Percentiles rank a stretch among this genome's conserved stretches.
Evolutionary conservation across 2,113 vertebrate genomes (phyloP).

Genomic region (Aspiorhynchus laticeps): DNA sequence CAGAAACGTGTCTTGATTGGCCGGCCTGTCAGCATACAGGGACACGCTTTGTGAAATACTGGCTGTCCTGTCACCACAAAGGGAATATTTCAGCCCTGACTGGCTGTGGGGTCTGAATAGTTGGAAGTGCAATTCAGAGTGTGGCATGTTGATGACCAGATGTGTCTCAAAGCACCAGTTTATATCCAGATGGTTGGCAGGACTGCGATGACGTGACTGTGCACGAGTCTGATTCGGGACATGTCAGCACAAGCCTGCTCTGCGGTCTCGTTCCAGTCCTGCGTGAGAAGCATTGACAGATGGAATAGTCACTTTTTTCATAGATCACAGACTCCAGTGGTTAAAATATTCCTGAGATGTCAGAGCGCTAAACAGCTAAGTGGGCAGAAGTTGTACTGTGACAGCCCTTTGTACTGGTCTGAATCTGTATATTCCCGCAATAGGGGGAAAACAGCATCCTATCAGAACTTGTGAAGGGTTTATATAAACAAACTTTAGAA

Average conservation of each 20-base stretch:
- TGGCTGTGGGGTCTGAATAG: conserved; percentile 43
- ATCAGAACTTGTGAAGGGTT: background rate
- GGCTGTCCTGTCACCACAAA: background rate
- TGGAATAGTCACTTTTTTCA: conserved; percentile 39
- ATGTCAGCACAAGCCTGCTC: conserved; percentile 66
- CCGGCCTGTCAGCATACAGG: background rate
- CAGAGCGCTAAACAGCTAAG: background rate
- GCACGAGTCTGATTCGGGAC: conserved; percentile 63
- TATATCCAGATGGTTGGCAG: conserved; percentile 66
- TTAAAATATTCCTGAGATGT: background rate
- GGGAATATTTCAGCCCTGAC: conserved; percentile 42
- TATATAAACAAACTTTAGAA: background rate
- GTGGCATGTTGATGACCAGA: conserved; percentile 66
- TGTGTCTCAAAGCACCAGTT: conserved; percentile 59
- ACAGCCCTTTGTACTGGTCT: background rate
- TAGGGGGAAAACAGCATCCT: background rate
- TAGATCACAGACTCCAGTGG: conserved; percentile 33
- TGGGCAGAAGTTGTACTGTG: background rate
- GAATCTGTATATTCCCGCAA: background rate
- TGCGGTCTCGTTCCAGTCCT: conserved; percentile 30
- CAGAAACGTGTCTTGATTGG: background rate
- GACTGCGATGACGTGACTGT: conserved; percentile 42
- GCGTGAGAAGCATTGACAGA: conserved; percentile 36
- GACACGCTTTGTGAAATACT: background rate
- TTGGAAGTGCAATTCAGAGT: conserved; percentile 52